A percentile compares a stretch with the other conserved stretches of the same genome.
phyloP scores from a whole-genome alignment of 2,113 vertebrate genomes.

The Sakesphorus luctuosus region DNA sequence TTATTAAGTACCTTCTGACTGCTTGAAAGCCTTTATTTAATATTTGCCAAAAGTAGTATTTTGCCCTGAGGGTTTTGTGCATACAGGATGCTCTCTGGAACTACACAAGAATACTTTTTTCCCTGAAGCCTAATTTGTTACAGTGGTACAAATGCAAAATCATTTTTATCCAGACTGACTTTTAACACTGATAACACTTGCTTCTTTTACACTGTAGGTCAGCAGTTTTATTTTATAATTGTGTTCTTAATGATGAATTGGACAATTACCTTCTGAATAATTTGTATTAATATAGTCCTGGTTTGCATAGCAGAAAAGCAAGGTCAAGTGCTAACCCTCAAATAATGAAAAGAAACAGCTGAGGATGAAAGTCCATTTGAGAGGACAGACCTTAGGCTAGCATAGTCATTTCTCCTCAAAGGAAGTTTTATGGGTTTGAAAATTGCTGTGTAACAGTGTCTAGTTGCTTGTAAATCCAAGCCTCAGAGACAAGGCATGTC shows the following conservation, averaged over 20 bases:
- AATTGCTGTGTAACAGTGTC: neutral
- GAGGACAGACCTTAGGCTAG: slow-evolving; percentile 10
- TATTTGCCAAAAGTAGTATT: neutral
- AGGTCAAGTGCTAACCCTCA: neutral
- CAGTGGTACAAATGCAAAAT: neutral
- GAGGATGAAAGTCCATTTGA: neutral
- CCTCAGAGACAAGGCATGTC: neutral
- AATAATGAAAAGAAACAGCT: slow-evolving; percentile 6
- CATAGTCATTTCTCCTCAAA: neutral
- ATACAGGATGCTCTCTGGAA: neutral
- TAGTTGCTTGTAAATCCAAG: slow-evolving; percentile 47
- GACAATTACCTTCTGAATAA: neutral
- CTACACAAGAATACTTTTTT: neutral
- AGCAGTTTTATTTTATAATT: slow-evolving; percentile 3
- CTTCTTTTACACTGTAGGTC: neutral
- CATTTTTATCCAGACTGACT: neutral
- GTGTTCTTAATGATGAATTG: neutral
- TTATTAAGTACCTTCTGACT: neutral
- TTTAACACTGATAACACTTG: neutral
- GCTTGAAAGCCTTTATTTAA: neutral
- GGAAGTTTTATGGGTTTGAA: neutral
- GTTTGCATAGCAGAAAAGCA: neutral
- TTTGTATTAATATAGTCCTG: neutral
- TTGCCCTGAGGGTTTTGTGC: neutral
- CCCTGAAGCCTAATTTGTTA: neutral